Evolutionary conservation across 30 jellyfish, hydroid and myxozoan genomes (phyloP), one percentile per base, ranked within the genome.

Genomic region (Aurelia aurita): DNA sequence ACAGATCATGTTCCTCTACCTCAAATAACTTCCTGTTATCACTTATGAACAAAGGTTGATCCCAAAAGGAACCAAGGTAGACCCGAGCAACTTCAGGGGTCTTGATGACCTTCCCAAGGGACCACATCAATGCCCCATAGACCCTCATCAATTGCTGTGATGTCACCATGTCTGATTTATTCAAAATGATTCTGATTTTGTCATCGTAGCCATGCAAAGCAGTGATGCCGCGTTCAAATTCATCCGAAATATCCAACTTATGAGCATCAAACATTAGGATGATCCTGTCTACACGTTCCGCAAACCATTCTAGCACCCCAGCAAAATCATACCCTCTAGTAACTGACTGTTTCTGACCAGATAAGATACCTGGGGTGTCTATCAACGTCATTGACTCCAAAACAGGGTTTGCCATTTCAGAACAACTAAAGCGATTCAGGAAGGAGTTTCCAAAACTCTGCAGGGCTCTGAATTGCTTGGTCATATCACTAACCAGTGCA

Each of bases 81-180:
- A 96, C 99, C n/a, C 97, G 88, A 1, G 97, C 88, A 46, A 96
- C 99, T 77, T 96, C 99, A 39, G 99, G 99, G 53, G 99, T 96
- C 61, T 96, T 78, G 70, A 96, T 91, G 59, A 96, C 98, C 87
- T 96, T 96, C 54, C 99, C 99, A 57, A 96, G 97, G 6, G 99
- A 87, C 99, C 99, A 96, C 99, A 96, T 96, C 93, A 96, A 53
- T 10, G 99, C 99, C 20, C 99, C 99, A 74, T 96, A 96, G 10
- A 96, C 98, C 32, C 99, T 90, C 99, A 96, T 96, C 59, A 96
- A 86, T 89, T 96, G 97, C 70, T 96, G 99, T 1, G 98, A 77
- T 6, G 97, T 79, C 23, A 96, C 80, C 96, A 87, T 82, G 68
- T 96, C 99, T n/a, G 99, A 97, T 46, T 96, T 96, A 85, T 96